Percentiles rank a stretch among this genome's conserved stretches.
These are phyloP conservation scores for Camelus dromedarius DNA, from an alignment of 2,113 vertebrate species.

Conservation along the genomic window DNA sequence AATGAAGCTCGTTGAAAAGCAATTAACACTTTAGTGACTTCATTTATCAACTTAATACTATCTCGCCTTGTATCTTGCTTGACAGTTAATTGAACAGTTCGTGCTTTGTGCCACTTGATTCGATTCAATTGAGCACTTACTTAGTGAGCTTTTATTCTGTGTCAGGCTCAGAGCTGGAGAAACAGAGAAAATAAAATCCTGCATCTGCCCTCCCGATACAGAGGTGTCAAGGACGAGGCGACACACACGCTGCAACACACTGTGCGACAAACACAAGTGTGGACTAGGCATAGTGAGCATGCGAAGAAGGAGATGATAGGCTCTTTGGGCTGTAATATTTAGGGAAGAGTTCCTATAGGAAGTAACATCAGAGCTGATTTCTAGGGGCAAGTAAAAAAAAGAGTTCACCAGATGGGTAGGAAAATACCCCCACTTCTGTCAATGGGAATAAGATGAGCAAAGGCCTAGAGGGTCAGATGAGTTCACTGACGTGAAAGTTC, in stretches of 20 bases:
- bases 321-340: background rate
- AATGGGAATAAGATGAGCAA: background rate
- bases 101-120: background rate
- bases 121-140: fast-evolving
- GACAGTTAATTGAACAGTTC: background rate
- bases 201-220: background rate
- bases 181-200: background rate
- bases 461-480: background rate
- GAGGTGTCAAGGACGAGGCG: too few relatives aligned
- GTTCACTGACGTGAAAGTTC: too few relatives aligned
- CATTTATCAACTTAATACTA: conserved; percentile 28
- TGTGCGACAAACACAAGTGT: background rate
- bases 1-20: conserved; percentile 60
- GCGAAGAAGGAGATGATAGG: background rate
- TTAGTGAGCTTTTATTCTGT: background rate
- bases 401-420: background rate
- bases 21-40: conserved; percentile 45
- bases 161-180: background rate
- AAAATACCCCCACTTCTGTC: background rate
- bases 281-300: background rate
- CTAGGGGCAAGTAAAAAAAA: background rate
- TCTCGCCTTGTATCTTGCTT: background rate
- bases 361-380: background rate
- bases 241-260: fast-evolving
- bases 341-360: background rate